These are phyloP conservation scores for Sciurus carolinensis DNA, from an alignment of 2,797 vertebrate genomes.

Conservation along the genomic window DNA sequence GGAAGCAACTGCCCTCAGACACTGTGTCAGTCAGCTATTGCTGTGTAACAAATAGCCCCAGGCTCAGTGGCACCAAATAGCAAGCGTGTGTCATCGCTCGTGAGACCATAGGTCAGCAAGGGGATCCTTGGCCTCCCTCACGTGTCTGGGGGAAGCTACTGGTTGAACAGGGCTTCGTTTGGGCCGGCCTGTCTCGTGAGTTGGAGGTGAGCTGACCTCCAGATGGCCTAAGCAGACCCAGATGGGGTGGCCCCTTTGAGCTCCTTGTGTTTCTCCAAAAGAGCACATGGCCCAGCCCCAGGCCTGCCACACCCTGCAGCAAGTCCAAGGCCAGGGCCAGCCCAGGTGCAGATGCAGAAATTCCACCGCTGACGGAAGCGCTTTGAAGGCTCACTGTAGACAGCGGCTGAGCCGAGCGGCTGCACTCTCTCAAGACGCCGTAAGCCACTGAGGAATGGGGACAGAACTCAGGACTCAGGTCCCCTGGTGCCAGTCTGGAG, in stretches of 20 bases:
- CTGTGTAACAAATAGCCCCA: not conserved
- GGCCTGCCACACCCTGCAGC: not conserved
- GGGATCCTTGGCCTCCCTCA: not conserved
- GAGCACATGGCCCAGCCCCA: fast-evolving
- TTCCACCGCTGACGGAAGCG: not conserved
- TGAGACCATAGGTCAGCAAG: not conserved
- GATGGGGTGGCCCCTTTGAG: not conserved
- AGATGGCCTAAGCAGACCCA: not conserved
- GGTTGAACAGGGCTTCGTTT: fast-evolving
- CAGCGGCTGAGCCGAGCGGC: not conserved
- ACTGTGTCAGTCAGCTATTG: not conserved
- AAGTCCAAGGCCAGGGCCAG: not conserved
- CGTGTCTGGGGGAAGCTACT: not conserved
- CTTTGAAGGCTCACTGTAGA: not conserved
- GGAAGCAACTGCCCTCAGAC: not conserved
- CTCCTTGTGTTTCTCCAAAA: fast-evolving
- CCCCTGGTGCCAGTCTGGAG: not conserved
- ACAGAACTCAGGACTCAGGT: not conserved
- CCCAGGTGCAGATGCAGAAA: not conserved
- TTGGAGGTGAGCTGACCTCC: not conserved
- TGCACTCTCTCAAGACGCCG: not conserved
- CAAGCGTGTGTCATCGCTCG: not conserved
- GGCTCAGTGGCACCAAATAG: not conserved
- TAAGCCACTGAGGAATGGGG: not conserved
- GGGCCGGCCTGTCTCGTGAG: not conserved